Base-by-base conservation (phyloP, 2,888 invertebrate genomes). In the Orchesella flavescens region DNA sequence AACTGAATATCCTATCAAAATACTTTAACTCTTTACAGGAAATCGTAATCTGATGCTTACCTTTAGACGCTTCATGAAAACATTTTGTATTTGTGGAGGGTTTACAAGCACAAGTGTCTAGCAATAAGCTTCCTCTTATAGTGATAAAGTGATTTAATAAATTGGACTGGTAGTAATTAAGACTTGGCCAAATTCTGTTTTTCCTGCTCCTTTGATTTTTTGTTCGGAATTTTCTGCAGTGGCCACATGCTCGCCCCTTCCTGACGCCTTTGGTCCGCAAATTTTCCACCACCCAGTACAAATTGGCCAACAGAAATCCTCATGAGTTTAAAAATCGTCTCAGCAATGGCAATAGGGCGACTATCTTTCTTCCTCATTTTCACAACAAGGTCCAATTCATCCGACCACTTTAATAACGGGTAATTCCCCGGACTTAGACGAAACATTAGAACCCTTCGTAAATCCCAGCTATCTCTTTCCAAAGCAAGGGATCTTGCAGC, bases 331-430 rank as follows among this genome's bases (percentile, higher is more conserved):
- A 71, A 34, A 15, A 71, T 17, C 57, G 55, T 4, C 57, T 24
- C 2, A 10, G 24, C 23, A 24, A 55, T 34, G 2, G n/a, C 3
- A 4, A 71, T n/a, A 12, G 71, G 71, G 55, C 17, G 24, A 7
- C 17, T n/a, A 9, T 57, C 71, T 9, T 7, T 5, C 15, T 19
- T 1, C 0, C 10, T n/a, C 19, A 34, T n/a, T n/a, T 24, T 55
- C 19, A 23, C 49, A 59, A 76, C 12, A 10, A 43, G 2, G 0
- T 55, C 43, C 34, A 68, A 7, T 7, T 76, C 57, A 3, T 13
- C 1, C 5, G 76, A 66, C 71, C 66, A 76, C 19, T 17, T 76
- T 19, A 66, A n/a, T 10, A 55, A 23, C 1, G 68, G 66, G 44
- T 57, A 19, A 12, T 34, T 1, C 0, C 9, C n/a, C 1, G 9